Evolutionary conservation across 1,140 invertebrate species (phyloP), one percentile per base, ranked within the genome.

Genomic region (Papilio glaucus): DNA sequence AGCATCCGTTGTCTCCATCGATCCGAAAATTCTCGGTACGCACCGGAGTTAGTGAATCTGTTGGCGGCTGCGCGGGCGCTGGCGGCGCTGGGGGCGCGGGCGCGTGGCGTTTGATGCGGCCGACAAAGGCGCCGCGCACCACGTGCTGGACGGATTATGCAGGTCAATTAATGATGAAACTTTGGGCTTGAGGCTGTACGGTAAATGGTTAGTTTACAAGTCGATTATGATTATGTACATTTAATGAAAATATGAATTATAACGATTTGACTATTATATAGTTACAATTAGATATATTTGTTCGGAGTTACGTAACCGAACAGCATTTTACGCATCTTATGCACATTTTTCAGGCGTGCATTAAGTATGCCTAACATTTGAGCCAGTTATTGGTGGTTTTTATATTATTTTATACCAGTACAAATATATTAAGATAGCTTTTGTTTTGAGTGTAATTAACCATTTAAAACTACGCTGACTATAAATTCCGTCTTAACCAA

Each of bases 81-180:
- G 72, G 70, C 45, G 49, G 42, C 71, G 70, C 49, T 18, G 49
- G 49, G 9, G 71, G 71, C 71, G 63, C 60, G 71, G 75, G 78
- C 79, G 74, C 78, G 80, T 79, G 79, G 72, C 77, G 72, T 85
- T 84, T 84, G 83, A 81, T 77, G 62, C 71, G n/a, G 83, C 85
- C 86, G 86, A 85, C 86, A 88, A 88, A 88, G 83, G 29, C 60
- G 80, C 80, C 82, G 82, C 83, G 78, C 65, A 77, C 71, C 81
- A 83, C 81, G 83, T 83, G 81, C 76, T 67, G 65, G 41, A 63
- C 63, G 68, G 65, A 67, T 71, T 73, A 73, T 72, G 72, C 72
- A 49, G 67, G 39, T 33, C 67, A 69, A 69, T 49, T 69, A 53
- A 69, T 62, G 60, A 26, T 37, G 15, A 0, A 62, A 37, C 29